A percentile compares a stretch with the other conserved stretches of the same genome.
phyloP scores from a whole-genome alignment of 23 tunicate genomes.

The Halocynthia roretzi region DNA sequence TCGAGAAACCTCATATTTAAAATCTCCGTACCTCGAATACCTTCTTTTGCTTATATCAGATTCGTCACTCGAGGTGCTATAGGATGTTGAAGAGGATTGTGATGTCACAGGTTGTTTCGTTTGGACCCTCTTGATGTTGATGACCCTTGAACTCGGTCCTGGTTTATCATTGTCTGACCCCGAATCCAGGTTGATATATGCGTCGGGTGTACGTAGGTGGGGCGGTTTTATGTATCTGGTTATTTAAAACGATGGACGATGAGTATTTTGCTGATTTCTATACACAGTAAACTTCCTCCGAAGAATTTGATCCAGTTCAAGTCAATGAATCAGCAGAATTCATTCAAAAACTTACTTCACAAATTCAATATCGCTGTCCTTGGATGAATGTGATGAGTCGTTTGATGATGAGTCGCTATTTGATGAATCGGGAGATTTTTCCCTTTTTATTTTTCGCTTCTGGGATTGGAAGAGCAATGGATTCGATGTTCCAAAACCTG shows the following conservation, averaged over 20 bases:
- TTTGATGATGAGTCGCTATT: too few relatives aligned
- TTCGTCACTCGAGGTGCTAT: neutral
- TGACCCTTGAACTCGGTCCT: slow-evolving; percentile 56
- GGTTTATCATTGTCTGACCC: slow-evolving; percentile 35
- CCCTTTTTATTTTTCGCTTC: too few relatives aligned
- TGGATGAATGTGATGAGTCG: neutral
- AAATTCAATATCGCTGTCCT: slow-evolving; percentile 2
- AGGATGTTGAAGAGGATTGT: neutral
- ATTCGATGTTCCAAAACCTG: too few relatives aligned
- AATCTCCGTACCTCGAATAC: too few relatives aligned
- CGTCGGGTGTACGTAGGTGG: slow-evolving; percentile 66
- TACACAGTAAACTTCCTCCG: too few relatives aligned
- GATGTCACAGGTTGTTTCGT: slow-evolving; percentile 7
- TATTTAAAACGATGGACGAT: neutral
- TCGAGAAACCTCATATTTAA: too few relatives aligned
- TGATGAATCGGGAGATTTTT: too few relatives aligned
- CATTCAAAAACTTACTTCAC: slow-evolving; percentile 6
- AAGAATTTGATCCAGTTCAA: too few relatives aligned
- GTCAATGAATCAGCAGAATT: too few relatives aligned
- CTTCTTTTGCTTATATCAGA: too few relatives aligned
- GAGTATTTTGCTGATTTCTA: too few relatives aligned
- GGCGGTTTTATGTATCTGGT: slow-evolving; percentile 61
- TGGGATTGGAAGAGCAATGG: too few relatives aligned
- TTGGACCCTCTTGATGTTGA: neutral
- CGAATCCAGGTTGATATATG: slow-evolving; percentile 47